Evolutionary conservation across 2,113 vertebrate genomes (phyloP).

Genomic region (Rhea americana): DNA sequence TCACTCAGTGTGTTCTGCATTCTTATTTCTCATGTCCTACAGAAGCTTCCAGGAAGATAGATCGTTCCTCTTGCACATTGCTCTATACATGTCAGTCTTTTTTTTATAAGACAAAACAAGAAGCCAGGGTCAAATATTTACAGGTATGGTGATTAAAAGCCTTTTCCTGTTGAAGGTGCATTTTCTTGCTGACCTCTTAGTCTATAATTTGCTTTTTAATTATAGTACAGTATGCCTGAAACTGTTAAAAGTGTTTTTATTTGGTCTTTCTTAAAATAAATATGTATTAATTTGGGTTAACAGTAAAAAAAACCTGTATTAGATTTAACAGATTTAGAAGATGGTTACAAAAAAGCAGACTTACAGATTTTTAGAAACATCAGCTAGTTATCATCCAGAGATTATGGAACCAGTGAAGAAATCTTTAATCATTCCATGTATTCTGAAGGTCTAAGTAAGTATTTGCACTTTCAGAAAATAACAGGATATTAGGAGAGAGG

Average conservation of each 20-base stretch:
- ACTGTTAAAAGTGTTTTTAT: neutral
- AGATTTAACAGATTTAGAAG: neutral
- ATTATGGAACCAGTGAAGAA: neutral
- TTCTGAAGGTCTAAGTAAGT: neutral
- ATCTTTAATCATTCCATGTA: neutral
- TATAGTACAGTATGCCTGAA: neutral
- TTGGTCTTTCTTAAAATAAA: neutral
- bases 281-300: neutral
- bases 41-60: neutral
- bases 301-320: neutral
- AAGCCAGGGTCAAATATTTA: neutral
- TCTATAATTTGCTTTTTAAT: neutral
- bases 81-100: neutral
- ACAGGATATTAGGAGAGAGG: neutral
- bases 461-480: neutral
- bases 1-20: rapidly evolving
- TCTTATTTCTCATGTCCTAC: neutral
- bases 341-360: neutral
- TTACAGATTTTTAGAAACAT: neutral
- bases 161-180: slow-evolving; percentile 1
- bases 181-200: neutral
- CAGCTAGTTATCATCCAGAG: neutral
- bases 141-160: neutral
- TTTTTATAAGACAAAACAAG: neutral
- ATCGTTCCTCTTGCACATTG: neutral